Evolutionary conservation across 2,113 vertebrate species (phyloP), one percentile per base, ranked within the genome.

Genomic region (Proterorhinus semilunaris): DNA sequence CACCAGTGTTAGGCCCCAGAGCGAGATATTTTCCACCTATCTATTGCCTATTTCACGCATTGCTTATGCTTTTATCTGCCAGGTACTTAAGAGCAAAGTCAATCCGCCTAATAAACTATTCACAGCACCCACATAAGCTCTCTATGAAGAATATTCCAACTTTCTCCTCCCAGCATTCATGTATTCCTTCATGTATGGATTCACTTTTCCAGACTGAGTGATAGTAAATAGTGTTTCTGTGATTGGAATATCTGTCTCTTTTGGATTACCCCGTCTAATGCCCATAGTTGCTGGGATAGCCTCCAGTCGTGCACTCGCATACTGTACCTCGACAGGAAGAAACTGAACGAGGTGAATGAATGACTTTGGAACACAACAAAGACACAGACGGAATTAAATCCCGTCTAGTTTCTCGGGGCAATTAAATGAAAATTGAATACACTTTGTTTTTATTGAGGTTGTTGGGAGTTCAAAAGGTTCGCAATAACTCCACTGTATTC

Each of bases 401-500:
- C 44, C 12, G 53, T 55, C 53, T 12, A 71, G 65, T 44, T 74
- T 66, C 49, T 71, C 57, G 59, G 71, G 43, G 12, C 52, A 72
- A 59, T 75, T 80, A 47, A 78, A 58, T 84, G 66, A 76, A 68
- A 81, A 71, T 50, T 27, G 61, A 76, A 51, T 66, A 50, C 42
- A 62, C 51, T 17, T 47, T n/a, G 21, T 69, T 71, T 80, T 73
- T 80, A 65, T 64, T 77, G 74, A 10, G 42, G 13, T 73, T 76
- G 61, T 77, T 71, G 69, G 57, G 42, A 79, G 66, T 78, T 85
- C 63, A 80, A 62, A 73, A 62, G 67, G 71, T 71, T 61, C 72
- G 65, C 62, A 45, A 49, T 87, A 92, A 91, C 55, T 87, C 92
- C 90, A 89, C 86, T 90, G 92, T 91, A 92, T 77, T 90, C 62